Conservation (phyloP, 1,140 invertebrate species). For the Drosophila nikananu region DNA sequence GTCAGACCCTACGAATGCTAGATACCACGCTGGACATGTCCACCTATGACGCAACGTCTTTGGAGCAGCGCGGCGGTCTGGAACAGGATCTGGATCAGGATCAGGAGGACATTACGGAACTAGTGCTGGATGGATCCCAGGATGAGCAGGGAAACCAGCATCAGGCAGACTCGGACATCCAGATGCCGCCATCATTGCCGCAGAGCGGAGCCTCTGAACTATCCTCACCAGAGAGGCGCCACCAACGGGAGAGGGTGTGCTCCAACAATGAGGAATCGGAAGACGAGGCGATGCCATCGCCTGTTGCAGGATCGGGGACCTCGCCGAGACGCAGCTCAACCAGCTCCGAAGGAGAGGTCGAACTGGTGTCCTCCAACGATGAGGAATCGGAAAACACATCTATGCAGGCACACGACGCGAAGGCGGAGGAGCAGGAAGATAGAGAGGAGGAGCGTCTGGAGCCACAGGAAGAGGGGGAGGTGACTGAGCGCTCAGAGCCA, state of each 20-base stretch:
- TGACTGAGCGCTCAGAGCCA: neutral
- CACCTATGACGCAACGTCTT: conserved; percentile 61
- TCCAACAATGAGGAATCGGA: conserved; percentile 31
- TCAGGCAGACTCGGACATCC: neutral
- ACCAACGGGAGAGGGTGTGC: neutral
- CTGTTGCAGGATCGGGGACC: neutral
- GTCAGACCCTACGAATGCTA: conserved; percentile 40
- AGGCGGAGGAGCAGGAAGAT: neutral
- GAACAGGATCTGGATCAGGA: neutral
- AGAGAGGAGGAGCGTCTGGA: neutral
- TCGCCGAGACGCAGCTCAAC: neutral
- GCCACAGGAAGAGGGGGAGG: neutral
- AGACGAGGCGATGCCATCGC: neutral
- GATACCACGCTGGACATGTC: conserved; percentile 80
- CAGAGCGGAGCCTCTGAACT: conserved; percentile 42
- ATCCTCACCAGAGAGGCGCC: conserved; percentile 25
- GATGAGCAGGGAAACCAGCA: too few relatives aligned
- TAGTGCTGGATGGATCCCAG: neutral
- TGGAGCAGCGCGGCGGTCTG: conserved; percentile 7
- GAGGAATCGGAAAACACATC: neutral
- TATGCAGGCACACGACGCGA: neutral
- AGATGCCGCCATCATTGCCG: conserved; percentile 15
- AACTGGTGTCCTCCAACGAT: neutral
- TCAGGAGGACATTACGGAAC: neutral
- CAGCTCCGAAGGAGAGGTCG: neutral